Evolutionary conservation across 53 echinoderm and acorn worm species (phyloP).

Genomic region (Mesocentrotus franciscanus): DNA sequence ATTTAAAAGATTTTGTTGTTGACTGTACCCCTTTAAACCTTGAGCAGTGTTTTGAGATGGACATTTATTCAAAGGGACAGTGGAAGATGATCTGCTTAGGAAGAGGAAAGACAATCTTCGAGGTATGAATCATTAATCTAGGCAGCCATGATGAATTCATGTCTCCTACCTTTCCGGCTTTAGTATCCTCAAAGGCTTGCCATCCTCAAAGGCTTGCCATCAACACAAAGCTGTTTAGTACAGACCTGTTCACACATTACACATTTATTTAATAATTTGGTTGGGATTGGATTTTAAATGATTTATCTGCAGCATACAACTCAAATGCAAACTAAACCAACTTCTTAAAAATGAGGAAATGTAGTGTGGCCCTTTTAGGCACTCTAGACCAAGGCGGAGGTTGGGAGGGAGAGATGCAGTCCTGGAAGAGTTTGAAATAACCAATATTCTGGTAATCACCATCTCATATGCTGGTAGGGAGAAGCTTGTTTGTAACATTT

Average conservation of each 20-base stretch:
- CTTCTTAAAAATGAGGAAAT: too few relatives aligned
- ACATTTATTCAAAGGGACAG: neutral
- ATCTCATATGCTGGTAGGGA: too few relatives aligned
- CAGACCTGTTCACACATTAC: neutral
- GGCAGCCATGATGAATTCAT: constrained; percentile 6
- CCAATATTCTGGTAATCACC: too few relatives aligned
- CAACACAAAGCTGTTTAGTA: neutral
- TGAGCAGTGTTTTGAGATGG: neutral
- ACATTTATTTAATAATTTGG: neutral
- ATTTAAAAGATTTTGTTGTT: neutral
- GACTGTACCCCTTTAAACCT: neutral
- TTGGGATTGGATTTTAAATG: neutral
- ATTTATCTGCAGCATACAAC: too few relatives aligned
- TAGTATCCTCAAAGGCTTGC: neutral
- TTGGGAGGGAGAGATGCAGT: too few relatives aligned
- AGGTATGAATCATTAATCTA: constrained; percentile 28
- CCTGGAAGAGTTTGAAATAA: too few relatives aligned
- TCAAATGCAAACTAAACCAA: too few relatives aligned
- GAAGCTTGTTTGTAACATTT: too few relatives aligned
- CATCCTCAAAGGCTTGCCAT: neutral
- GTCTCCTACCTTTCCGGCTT: constrained; percentile 11
- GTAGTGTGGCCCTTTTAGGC: too few relatives aligned
- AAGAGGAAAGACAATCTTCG: neutral
- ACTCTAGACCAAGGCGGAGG: too few relatives aligned
- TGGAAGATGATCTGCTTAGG: neutral